Evolutionary conservation across 2,797 vertebrate species (phyloP), one percentile per base, ranked within the genome.

Genomic region (Crossoptilon crossoptilon): DNA sequence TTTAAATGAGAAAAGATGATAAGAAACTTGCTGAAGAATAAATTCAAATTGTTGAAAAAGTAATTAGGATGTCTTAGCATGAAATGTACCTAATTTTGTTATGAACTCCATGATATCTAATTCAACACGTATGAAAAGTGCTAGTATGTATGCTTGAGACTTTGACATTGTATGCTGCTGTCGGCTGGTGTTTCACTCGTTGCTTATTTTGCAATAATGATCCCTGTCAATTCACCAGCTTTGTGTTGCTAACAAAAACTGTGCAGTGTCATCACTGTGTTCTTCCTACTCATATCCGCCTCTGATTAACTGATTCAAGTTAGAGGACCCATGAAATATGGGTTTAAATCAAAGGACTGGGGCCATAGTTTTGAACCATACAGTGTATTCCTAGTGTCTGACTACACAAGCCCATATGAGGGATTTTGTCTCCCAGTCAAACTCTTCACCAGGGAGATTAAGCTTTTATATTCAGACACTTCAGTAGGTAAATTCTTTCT

Each of bases 401-500:
- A 7, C 33, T 78, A 39, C 23, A 80, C 5, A 19, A 69, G 80
- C 33, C 37, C 62, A 31, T 78, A 35, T 46, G 39, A 74, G 18
- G 3, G 2, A 46, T 39, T 92, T 87, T 80, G 6, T 75, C 26
- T 90, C 67, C 23, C 73, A 46, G 33, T 33, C 67, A 78, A 58
- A 37, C 9, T 78, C 55, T 78, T 91, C 63, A 72, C 23, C 18
- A 55, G 26, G 33, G 35, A 87, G 43, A 88, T 72, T 15, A 83
- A 81, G 9, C 21, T 94, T 59, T 59, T 66, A 8, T 43, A 26
- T 62, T 92, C 82, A 89, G 69, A 55, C 18, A 83, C 22, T 58
- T 92, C 41, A 41, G n/a, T 5, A 75, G 87, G 89, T 83, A 96
- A 93, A 92, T 90, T 82, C 56, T 83, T 78, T 75, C 73, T 92